A percentile compares a stretch with the other conserved stretches of the same genome.
phyloP scores from a whole-genome alignment of 2,797 vertebrate genomes.

The Esox masquinongy region DNA sequence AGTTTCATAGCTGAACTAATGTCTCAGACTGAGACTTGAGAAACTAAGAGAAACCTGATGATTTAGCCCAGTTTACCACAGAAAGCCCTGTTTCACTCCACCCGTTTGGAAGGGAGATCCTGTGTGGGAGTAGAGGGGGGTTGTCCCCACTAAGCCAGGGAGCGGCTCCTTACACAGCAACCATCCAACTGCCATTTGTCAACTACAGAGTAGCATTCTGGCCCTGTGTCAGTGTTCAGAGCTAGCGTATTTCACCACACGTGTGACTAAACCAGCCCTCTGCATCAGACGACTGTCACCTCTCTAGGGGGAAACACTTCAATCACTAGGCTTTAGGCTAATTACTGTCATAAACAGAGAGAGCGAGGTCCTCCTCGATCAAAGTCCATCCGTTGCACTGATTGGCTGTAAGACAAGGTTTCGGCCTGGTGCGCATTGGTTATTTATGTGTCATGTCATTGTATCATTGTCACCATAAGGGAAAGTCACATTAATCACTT shows the following conservation, averaged over 20 bases:
- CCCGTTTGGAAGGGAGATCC: constrained; percentile 72
- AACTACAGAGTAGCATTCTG: not conserved
- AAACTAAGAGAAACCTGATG: constrained; percentile 59
- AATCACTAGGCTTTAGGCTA: not conserved
- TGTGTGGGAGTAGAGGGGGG: constrained; percentile 73
- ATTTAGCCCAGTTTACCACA: constrained; percentile 62
- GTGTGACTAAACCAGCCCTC: not conserved
- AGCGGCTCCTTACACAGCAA: not conserved
- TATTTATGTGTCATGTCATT: not conserved
- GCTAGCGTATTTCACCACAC: not conserved
- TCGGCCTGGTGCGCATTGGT: not conserved
- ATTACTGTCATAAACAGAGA: constrained; percentile 13
- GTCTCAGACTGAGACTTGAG: constrained; percentile 63
- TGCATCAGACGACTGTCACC: not conserved
- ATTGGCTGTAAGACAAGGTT: not conserved
- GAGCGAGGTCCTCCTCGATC: too few species aligned
- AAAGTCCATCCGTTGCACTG: not conserved
- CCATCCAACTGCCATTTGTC: not conserved
- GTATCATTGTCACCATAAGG: not conserved
- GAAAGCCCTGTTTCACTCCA: constrained; percentile 48
- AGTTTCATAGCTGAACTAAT: constrained; percentile 55
- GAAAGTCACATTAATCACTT: constrained; percentile 12
- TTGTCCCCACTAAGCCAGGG: constrained; percentile 43
- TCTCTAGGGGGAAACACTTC: not conserved
- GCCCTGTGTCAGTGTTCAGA: not conserved